A percentile compares a stretch with the other conserved stretches of the same genome.
phyloP scores from a whole-genome alignment of 2,888 invertebrate species.

The Leptinotarsa juncta region DNA sequence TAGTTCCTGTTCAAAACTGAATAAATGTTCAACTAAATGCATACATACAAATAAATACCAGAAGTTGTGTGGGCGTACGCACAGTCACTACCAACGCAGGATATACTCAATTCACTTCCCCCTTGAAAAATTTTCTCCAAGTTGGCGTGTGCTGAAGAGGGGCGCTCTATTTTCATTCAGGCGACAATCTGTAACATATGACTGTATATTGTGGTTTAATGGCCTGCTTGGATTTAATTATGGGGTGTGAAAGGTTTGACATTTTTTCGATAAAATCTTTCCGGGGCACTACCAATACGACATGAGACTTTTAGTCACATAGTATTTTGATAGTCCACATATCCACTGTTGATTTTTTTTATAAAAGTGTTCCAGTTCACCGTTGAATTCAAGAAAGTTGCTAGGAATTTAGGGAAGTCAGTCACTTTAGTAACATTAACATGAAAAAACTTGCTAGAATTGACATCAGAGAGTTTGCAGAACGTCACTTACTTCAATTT shows the following conservation, averaged over 20 bases:
- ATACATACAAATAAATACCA: too few relatives aligned
- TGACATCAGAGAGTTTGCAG: too few relatives aligned
- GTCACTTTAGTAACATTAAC: too few relatives aligned
- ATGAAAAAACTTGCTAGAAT: too few relatives aligned
- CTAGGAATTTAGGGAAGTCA: too few relatives aligned
- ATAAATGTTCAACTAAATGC: too few relatives aligned
- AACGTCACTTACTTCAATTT: background rate
- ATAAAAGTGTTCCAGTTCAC: too few relatives aligned
- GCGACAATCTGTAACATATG: slow-evolving; percentile 53
- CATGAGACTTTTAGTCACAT: background rate
- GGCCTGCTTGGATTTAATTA: slow-evolving; percentile 50
- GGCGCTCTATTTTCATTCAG: slow-evolving; percentile 26
- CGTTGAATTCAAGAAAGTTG: too few relatives aligned
- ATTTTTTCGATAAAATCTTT: slow-evolving; percentile 43
- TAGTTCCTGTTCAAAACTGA: too few relatives aligned
- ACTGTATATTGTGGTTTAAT: slow-evolving; percentile 47
- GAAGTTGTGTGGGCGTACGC: background rate
- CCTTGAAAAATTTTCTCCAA: slow-evolving; percentile 15
- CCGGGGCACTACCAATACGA: slow-evolving; percentile 18
- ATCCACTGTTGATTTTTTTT: too few relatives aligned
- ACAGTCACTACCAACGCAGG: slow-evolving; percentile 21
- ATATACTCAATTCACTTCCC: slow-evolving; percentile 15
- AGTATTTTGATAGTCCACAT: background rate
- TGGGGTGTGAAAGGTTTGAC: slow-evolving; percentile 48
- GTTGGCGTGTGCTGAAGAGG: slow-evolving; percentile 8